Conservation (phyloP, 2,113 vertebrate species). For the Prietella phreatophila region DNA sequence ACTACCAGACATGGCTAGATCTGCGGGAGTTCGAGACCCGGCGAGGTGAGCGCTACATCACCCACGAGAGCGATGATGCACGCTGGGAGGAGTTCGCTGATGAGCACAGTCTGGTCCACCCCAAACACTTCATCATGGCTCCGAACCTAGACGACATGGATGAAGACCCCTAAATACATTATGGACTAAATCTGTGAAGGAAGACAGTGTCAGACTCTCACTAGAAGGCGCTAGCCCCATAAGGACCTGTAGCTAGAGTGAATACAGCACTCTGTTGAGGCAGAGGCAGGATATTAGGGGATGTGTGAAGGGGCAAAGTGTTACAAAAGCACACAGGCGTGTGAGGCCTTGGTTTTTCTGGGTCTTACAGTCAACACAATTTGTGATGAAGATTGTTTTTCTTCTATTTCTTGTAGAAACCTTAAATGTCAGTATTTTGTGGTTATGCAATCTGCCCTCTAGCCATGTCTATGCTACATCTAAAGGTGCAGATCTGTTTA, state of each 20-base stretch:
- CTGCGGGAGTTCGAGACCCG: conserved; percentile 96
- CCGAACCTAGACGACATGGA: conserved; percentile 97
- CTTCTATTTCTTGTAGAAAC: conserved; percentile 6
- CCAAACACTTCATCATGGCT: conserved; percentile 97
- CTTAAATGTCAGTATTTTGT: conserved; percentile 12
- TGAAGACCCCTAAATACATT: conserved; percentile 84
- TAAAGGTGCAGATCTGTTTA: conserved; percentile 26
- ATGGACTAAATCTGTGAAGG: conserved; percentile 4
- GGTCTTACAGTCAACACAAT: neutral
- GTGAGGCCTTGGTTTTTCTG: neutral
- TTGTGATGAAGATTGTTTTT: neutral
- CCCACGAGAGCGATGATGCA: conserved; percentile 93
- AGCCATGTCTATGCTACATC: conserved; percentile 19
- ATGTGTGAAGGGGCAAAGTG: neutral
- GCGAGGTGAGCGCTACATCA: conserved; percentile 94
- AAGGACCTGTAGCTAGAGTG: conserved; percentile 33
- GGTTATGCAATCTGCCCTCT: conserved; percentile 23
- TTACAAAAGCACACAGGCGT: neutral
- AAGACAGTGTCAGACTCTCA: conserved; percentile 25
- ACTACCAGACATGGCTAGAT: conserved; percentile 98
- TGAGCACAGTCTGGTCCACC: conserved; percentile 84
- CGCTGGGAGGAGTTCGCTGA: conserved; percentile 93
- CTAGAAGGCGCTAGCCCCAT: conserved; percentile 18
- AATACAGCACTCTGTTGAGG: conserved; percentile 18
- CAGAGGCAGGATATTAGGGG: neutral